phyloP scores from a whole-genome alignment of 2,113 vertebrate species.

The Condylura cristata region DNA sequence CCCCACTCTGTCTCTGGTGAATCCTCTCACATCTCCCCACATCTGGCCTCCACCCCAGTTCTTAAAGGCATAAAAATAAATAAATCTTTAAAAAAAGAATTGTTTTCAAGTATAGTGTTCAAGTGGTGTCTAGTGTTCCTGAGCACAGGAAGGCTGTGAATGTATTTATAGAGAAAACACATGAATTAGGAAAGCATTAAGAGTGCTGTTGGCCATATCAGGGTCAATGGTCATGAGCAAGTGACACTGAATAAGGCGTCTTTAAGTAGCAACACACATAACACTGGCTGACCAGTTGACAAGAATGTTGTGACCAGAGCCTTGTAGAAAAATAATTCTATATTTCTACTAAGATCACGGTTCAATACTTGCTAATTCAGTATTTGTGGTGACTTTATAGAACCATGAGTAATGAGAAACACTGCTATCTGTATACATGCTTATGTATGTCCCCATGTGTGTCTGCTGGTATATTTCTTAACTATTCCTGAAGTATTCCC shows the following conservation, averaged over 20 bases:
- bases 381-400: neutral
- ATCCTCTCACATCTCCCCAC: too few species aligned
- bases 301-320: neutral
- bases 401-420: neutral
- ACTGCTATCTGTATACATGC: neutral
- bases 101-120: neutral
- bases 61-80: too few species aligned
- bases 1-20: too few species aligned
- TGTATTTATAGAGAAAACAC: neutral
- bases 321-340: neutral
- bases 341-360: neutral
- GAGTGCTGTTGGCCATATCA: neutral
- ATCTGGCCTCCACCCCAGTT: too few species aligned
- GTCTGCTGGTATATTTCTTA: neutral
- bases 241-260: neutral
- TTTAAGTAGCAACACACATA: neutral
- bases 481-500: neutral
- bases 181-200: neutral
- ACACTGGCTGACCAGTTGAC: neutral
- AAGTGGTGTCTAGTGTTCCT: neutral
- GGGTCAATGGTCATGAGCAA: neutral
- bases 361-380: neutral
- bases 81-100: neutral
- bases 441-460: neutral
- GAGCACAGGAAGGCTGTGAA: neutral